A percentile compares a stretch with the other conserved stretches of the same genome.
Conservation (phyloP, 2,113 vertebrate species). For the Nanorana parkeri region DNA sequence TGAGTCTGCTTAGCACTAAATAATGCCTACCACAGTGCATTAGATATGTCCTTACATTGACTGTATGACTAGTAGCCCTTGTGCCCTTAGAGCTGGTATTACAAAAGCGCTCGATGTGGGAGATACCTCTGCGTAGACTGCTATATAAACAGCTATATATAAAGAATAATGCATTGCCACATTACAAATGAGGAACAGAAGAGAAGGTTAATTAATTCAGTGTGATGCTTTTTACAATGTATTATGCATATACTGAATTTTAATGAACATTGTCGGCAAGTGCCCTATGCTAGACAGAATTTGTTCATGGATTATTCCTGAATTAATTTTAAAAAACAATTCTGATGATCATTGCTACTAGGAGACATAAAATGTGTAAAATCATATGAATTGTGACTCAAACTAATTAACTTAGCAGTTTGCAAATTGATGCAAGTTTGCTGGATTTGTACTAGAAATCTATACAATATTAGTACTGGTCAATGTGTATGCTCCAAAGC, state of each 20-base stretch:
- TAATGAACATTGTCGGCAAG: constrained; percentile 47
- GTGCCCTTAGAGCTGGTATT: not conserved
- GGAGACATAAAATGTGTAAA: constrained; percentile 19
- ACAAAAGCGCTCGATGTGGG: not conserved
- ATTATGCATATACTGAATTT: constrained; percentile 51
- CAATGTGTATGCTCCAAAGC: not conserved
- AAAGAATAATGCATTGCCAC: constrained; percentile 32
- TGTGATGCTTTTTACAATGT: constrained; percentile 46
- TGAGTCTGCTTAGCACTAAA: constrained; percentile 22
- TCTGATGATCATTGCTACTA: constrained; percentile 36
- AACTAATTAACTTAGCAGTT: constrained; percentile 19
- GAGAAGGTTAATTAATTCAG: constrained; percentile 56
- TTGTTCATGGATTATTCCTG: constrained; percentile 29
- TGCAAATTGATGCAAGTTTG: not conserved
- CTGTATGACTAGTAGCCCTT: not conserved
- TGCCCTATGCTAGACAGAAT: constrained; percentile 19
- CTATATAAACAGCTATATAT: constrained; percentile 14
- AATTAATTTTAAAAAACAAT: constrained; percentile 27
- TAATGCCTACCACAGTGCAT: constrained; percentile 14
- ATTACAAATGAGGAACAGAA: constrained; percentile 34
- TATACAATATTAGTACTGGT: not conserved
- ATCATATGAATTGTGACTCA: constrained; percentile 25
- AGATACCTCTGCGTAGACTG: not conserved
- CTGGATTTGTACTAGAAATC: not conserved
- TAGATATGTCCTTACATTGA: constrained; percentile 12